Base-by-base conservation (phyloP, 2,113 vertebrate genomes). In the Coreoperca whiteheadi region DNA sequence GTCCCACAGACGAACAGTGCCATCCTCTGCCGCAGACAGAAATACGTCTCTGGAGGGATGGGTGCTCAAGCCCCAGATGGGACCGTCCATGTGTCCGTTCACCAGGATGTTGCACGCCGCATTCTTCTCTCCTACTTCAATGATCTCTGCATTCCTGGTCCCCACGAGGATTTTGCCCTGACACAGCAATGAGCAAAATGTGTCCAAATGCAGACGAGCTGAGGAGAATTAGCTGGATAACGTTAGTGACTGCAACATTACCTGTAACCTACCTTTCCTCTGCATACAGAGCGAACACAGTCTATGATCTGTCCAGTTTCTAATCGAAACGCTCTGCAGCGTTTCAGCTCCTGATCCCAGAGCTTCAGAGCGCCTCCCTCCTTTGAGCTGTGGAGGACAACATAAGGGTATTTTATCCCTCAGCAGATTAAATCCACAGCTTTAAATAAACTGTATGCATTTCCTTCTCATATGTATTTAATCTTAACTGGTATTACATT, bases 51-150 rank as follows among this genome's bases (percentile, higher is more conserved):
- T 94, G 78, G 97, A 95, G 25, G 98, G 98, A 87, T 99, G 98
- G 0, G 98, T 95, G 32, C 96, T 96, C 18, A 99, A 90, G 39
- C 98, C 98, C 98, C 98, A 99, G 87, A 99, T 96, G 0, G 98
- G 97, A 43, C 98, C 98, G 25, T 99, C 97, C 96, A 97, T 96
- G 79, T 99, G 98, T 50, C 98, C 97, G 41, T 97, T 98, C 86
- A 99, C 97, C 81, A 99, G 85, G 87, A 98, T 97, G 88, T 97
- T 99, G 93, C 97, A 99, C 0, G 96, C 98, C 77, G 98, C 98
- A 12, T 98, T 99, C 90, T 99, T 99, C 93, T 99, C 98, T 84
- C 98, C 98, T 67, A 99, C 97, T 91, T 99, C 98, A 6, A 99
- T 98, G 78, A 99, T 99, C 95, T 99, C 98, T 0, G 98, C 97